Evolutionary conservation across 92 coral and sea anemone species (phyloP).

Genomic region (Epizoanthus stellaris): DNA sequence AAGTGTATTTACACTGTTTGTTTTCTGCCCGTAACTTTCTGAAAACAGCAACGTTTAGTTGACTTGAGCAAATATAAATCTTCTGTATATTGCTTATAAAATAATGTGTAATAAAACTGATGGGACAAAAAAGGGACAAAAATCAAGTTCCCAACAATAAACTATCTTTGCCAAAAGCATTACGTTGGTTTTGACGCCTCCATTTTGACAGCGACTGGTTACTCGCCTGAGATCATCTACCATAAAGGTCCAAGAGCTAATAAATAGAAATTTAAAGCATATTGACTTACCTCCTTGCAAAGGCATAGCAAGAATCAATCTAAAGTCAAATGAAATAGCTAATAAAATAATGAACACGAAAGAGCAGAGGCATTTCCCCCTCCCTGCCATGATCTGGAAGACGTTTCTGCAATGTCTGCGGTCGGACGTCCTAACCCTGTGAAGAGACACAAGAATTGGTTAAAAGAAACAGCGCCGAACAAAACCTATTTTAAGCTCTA

Average conservation of each 20-base stretch:
- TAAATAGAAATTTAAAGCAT: background rate
- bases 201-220: background rate
- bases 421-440: background rate
- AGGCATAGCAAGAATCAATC: constrained; percentile 35
- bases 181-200: background rate
- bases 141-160: background rate
- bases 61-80: too few relatives aligned
- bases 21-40: constrained; percentile 23
- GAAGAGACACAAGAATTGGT: background rate
- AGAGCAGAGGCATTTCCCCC: background rate
- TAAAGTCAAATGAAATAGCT: constrained; percentile 22
- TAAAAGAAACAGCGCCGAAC: constrained; percentile 7
- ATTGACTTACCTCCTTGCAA: constrained; percentile 26
- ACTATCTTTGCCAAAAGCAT: background rate
- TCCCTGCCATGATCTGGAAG: background rate
- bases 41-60: constrained; percentile 1
- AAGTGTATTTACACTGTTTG: constrained; percentile 13
- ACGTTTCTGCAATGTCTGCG: background rate
- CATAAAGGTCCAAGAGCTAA: background rate
- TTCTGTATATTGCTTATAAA: too few relatives aligned
- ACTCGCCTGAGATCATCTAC: constrained; percentile 8
- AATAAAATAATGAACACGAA: background rate
- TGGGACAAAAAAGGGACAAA: background rate
- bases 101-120: too few relatives aligned
- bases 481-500: background rate